Percentiles rank a stretch among this genome's conserved stretches.
Evolutionary conservation across 1,140 invertebrate species (phyloP).

Genomic region (Drosophila persimilis): DNA sequence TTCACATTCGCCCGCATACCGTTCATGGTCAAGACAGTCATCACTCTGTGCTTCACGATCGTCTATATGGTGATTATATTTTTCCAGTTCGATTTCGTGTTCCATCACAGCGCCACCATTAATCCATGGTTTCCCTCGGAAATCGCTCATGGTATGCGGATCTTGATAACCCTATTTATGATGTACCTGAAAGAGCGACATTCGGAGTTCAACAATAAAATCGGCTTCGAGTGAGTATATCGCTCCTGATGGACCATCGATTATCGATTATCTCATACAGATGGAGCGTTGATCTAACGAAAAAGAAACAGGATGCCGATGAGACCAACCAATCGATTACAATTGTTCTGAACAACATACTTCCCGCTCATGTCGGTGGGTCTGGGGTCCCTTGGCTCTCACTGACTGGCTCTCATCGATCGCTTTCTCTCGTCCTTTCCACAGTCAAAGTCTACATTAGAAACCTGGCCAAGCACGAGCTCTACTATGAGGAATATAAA

Average conservation of each 20-base stretch:
- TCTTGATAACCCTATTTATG: constrained; percentile 87
- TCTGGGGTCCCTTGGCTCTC: constrained; percentile 3
- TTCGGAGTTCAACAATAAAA: constrained; percentile 93
- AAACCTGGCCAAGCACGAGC: constrained; percentile 87
- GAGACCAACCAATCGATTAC: constrained; percentile 91
- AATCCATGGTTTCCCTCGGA: constrained; percentile 86
- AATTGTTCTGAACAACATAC: constrained; percentile 91
- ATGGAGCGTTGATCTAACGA: constrained; percentile 91
- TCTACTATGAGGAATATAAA: constrained; percentile 92
- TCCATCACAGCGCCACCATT: constrained; percentile 85
- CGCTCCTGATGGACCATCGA: too few species aligned
- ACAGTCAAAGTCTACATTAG: constrained; percentile 90
- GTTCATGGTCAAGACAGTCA: constrained; percentile 90
- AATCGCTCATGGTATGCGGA: constrained; percentile 87
- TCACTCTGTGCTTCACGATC: constrained; percentile 86
- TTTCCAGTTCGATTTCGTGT: constrained; percentile 84
- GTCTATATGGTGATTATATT: constrained; percentile 89
- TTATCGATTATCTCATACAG: constrained; percentile 71
- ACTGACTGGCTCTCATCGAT: not conserved
- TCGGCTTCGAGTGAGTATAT: constrained; percentile 85
- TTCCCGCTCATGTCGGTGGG: constrained; percentile 93
- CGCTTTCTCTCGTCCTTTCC: constrained; percentile 36
- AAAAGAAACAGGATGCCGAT: constrained; percentile 90
- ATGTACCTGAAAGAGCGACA: constrained; percentile 92
- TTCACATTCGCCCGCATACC: constrained; percentile 93